Conservation (phyloP, 2,888 invertebrate genomes). For the Aricia artaxerxes region DNA sequence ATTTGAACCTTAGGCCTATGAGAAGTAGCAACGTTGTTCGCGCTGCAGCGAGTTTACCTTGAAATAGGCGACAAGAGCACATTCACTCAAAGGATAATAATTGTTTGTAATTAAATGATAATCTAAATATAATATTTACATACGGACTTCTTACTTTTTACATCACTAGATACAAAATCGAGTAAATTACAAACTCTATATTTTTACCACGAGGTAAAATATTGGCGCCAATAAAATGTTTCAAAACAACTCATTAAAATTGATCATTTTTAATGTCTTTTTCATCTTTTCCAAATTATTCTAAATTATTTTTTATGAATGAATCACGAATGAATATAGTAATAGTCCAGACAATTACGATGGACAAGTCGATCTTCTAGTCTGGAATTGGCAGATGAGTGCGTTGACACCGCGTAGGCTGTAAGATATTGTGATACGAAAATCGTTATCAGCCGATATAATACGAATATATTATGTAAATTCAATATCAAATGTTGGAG, state of each 20-base stretch:
- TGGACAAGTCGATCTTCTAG: neutral
- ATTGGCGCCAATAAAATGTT: neutral
- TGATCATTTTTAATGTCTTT: no score
- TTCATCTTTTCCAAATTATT: no score
- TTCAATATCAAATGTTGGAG: neutral
- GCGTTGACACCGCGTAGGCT: neutral
- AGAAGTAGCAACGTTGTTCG: constrained; percentile 56
- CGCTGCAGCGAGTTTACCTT: constrained; percentile 58
- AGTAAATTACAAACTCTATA: neutral
- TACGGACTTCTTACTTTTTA: neutral
- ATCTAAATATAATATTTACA: neutral
- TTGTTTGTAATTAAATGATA: constrained; percentile 12
- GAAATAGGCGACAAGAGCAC: constrained; percentile 66
- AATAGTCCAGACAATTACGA: neutral
- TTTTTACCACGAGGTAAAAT: neutral
- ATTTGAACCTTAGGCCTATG: constrained; percentile 44
- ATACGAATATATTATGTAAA: neutral
- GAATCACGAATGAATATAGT: neutral
- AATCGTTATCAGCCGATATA: neutral
- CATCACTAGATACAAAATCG: neutral
- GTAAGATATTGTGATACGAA: neutral
- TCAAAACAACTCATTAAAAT: no score
- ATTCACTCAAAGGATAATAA: constrained; percentile 49
- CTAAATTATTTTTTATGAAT: neutral
- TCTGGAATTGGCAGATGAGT: neutral